Conservation (phyloP, 2,113 vertebrate genomes). For the Heloderma charlesbogerti region DNA sequence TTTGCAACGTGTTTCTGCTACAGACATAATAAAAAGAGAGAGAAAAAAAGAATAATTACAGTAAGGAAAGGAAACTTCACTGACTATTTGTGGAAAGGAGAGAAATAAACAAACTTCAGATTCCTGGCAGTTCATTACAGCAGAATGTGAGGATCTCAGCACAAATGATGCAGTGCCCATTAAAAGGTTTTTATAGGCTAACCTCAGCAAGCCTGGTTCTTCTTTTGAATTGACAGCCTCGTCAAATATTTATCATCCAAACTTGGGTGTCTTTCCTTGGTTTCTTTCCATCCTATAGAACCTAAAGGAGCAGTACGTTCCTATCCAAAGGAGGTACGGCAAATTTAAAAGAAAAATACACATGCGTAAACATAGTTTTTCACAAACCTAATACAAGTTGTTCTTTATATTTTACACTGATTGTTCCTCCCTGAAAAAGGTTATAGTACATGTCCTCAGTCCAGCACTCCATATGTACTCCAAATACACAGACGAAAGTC, state of each 20-base stretch:
- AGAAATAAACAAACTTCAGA: conserved; percentile 24
- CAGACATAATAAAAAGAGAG: conserved; percentile 10
- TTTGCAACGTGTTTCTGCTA: conserved; percentile 18
- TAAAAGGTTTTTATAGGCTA: conserved; percentile 51
- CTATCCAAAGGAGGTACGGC: background rate
- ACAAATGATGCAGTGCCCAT: conserved; percentile 47
- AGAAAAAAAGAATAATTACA: background rate
- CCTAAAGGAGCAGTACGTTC: background rate
- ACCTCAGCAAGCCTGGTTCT: conserved; percentile 56
- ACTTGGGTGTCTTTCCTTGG: background rate
- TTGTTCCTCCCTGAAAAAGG: background rate
- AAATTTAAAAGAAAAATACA: background rate
- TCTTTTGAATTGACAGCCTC: conserved; percentile 53
- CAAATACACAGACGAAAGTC: background rate
- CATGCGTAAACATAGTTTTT: background rate
- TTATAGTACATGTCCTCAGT: background rate
- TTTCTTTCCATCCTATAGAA: background rate
- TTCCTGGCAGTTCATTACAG: conserved; percentile 35
- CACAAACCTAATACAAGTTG: background rate
- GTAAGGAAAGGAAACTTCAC: background rate
- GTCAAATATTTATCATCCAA: conserved; percentile 55
- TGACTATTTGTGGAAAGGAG: background rate
- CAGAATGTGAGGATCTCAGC: conserved; percentile 38
- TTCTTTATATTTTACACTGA: background rate
- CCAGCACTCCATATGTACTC: background rate